Conservation (phyloP, 2,888 invertebrate species). For the Drosophila tanythrix region DNA sequence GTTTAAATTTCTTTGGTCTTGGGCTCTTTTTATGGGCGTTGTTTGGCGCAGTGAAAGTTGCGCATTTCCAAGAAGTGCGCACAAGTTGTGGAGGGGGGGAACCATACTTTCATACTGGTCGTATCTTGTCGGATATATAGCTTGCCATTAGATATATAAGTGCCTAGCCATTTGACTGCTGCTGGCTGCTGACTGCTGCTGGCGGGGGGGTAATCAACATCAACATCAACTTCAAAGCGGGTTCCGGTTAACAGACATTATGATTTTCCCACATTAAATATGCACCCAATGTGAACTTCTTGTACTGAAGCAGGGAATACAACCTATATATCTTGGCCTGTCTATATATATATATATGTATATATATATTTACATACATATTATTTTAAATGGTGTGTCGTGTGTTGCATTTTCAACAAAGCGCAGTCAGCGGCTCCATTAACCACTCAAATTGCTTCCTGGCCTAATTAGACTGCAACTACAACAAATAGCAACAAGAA, state of each 20-base stretch:
- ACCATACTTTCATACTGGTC: conserved; percentile 34
- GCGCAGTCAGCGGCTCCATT: conserved; percentile 54
- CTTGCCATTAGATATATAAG: conserved; percentile 61
- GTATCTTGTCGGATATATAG: conserved; percentile 36
- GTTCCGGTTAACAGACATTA: conserved; percentile 54
- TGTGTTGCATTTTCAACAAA: conserved; percentile 41
- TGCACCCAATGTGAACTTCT: conserved; percentile 56
- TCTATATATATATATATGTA: conserved; percentile 2
- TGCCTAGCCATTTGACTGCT: conserved; percentile 49
- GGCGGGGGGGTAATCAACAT: conserved; percentile 14
- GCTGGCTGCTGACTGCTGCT: conserved; percentile 22
- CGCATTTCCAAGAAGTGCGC: conserved; percentile 64
- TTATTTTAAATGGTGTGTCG: conserved; percentile 24
- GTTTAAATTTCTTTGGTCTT: conserved; percentile 34
- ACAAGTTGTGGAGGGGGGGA: conserved; percentile 11
- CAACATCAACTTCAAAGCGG: conserved; percentile 58
- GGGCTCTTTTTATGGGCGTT: conserved; percentile 66
- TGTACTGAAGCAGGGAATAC: conserved; percentile 13
- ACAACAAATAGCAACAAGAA: conserved; percentile 11
- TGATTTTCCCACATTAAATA: conserved; percentile 73
- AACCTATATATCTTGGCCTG: neutral
- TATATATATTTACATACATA: conserved; percentile 13
- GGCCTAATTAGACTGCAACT: conserved; percentile 64
- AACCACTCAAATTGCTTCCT: conserved; percentile 71
- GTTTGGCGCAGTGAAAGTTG: conserved; percentile 70